These are phyloP conservation scores for Eidolon helvum DNA, from an alignment of 2,113 vertebrate species.

Conservation along the genomic window DNA sequence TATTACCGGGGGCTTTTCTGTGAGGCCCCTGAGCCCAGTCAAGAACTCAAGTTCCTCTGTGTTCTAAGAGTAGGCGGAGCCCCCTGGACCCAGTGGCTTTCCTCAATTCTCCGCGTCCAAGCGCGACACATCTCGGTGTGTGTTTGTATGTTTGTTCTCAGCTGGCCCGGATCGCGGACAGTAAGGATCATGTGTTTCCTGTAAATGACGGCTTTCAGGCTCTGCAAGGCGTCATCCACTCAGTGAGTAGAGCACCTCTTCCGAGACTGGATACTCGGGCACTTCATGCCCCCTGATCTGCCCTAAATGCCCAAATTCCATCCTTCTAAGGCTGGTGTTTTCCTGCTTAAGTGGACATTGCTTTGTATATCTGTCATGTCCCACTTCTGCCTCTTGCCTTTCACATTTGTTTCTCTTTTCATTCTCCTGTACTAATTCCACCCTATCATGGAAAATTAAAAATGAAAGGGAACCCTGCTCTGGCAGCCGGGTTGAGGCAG, in stretches of 20 bases:
- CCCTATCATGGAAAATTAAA: not conserved
- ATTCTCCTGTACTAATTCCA: not conserved
- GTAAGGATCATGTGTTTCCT: conserved; percentile 97
- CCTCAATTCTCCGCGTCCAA: not conserved
- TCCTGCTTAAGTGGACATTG: not conserved
- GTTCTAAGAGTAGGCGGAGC: not conserved
- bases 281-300: not conserved
- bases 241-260: conserved; percentile 85
- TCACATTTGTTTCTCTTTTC: not conserved
- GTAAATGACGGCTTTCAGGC: conserved; percentile 98
- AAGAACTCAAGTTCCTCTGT: not conserved
- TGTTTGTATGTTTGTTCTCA: conserved; percentile 70
- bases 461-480: not conserved
- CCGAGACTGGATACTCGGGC: not conserved
- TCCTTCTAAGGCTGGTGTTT: not conserved
- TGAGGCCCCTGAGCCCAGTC: not conserved
- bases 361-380: not conserved
- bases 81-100: not conserved
- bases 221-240: conserved; percentile 96
- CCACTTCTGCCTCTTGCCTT: not conserved
- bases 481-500: not conserved
- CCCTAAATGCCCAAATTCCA: not conserved
- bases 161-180: conserved; percentile 98
- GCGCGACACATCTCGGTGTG: not conserved
- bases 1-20: not conserved